Evolutionary conservation across 2,888 invertebrate species (phyloP), one percentile per base, ranked within the genome.

Genomic region (Amphipoea oculea): DNA sequence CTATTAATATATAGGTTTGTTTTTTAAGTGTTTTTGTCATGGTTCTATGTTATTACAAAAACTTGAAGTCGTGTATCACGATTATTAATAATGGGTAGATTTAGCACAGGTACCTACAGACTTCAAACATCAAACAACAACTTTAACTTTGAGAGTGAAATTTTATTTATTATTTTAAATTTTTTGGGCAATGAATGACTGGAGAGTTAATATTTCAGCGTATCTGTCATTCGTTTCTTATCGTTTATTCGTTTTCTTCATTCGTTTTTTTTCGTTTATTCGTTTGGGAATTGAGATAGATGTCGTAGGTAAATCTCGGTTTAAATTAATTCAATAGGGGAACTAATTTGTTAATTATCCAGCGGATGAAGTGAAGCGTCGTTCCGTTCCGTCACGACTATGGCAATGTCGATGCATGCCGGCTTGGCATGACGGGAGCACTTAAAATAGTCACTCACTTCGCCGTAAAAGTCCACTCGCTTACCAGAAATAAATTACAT

Each of bases 301-400:
- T 88, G 85, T 60, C 80, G 82, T 80, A 84, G 89, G 88, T 89
- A 91, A 92, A 92, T 91, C 90, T 88, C 80, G 68, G 75, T 86
- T 87, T 83, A 87, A 88, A 92, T 92, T 90, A 92, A 91, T 91
- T 90, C 87, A 90, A 89, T 83, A 87, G 88, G 91, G 91, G 91
- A 94, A 93, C 93, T 90, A 93, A 94, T 94, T 93, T 91, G 92
- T 92, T 93, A 92, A 94, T 92, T 92, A 92, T 91, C 81, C 85
- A 84, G 84, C 88, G 85, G 89, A 85, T 88, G 84, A 86, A 89
- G 86, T 89, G 88, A 87, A 91, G 90, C 89, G 89, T 85, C 79
- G 85, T 90, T 91, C 91, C 90, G 88, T 89, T 91, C 91, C 90
- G 89, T 89, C 89, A 89, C 89, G 89, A 88, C 48, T 45, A 62